Base-by-base conservation (phyloP, 35 echinoderm and acorn worm species). In the Hemicentrotus pulcherrimus region DNA sequence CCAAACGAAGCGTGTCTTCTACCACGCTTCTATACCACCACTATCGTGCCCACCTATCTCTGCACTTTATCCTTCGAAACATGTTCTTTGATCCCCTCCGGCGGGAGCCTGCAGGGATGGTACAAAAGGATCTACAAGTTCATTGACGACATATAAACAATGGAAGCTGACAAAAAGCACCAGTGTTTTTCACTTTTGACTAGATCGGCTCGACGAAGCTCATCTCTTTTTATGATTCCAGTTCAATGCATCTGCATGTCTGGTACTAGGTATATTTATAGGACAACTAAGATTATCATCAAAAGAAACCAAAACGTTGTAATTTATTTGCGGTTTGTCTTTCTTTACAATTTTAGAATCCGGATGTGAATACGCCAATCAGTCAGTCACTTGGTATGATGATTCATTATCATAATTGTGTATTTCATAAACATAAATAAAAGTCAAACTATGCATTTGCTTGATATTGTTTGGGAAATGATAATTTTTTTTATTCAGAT, bases 71-170 rank as follows among this genome's bases (percentile, higher is more conserved):
- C 65, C 65, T 78, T 78, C 5, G 65, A 78, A 30, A 28, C 50
- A 55, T 22, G 28, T n/a, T 78, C 65, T 78, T 78, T 78, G 19
- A 78, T 78, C 65, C 65, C 65, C 65, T 5, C 65, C 3, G 22
- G 65, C 65, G 18, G 65, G 65, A 78, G 24, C 65, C 65, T n/a
- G 65, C 28, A 78, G 65, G 65, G 28, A 78, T 78, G 65, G 22
- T 78, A 78, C 28, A 78, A 55, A 78, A n/a, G 65, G 65, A 78
- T 78, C 65, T n/a, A 78, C 65, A 78, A 78, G 65, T 78, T 78
- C 65, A 78, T 78, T 78, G 65, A 78, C 65, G 65, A 78, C 15
- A 22, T n/a, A 78, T 22, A n/a, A 30, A 78, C 65, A 78, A 78
- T 78, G 28, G 61, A 28, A 78, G 28, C 65, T 78, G 65, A 78